phyloP scores from a whole-genome alignment of 2,888 invertebrate genomes.

The Xestobium rufovillosum region DNA sequence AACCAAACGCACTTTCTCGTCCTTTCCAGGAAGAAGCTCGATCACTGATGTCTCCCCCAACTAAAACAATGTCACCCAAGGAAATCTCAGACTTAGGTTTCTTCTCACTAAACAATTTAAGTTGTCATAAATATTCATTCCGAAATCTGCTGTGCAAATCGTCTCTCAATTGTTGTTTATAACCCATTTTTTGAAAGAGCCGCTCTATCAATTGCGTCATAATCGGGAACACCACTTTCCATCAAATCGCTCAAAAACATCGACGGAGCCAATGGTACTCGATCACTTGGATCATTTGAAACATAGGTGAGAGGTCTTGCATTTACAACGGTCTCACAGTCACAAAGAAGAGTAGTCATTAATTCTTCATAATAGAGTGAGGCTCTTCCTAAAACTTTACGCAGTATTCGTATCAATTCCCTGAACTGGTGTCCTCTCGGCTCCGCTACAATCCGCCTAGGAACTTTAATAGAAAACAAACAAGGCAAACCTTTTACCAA shows the following conservation, averaged over 20 bases:
- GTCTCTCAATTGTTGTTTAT: slow-evolving; percentile 19
- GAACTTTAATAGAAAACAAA: too few relatives aligned
- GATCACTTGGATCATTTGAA: slow-evolving; percentile 16
- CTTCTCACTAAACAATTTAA: too few relatives aligned
- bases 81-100: too few relatives aligned
- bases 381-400: slow-evolving; percentile 32
- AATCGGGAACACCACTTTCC: slow-evolving; percentile 19
- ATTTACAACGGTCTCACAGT: slow-evolving; percentile 35
- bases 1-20: too few relatives aligned
- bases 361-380: slow-evolving; percentile 27
- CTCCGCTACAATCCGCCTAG: too few relatives aligned
- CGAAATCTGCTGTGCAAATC: too few relatives aligned
- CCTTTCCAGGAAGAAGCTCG: too few relatives aligned
- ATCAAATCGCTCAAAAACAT: slow-evolving; percentile 24
- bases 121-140: slow-evolving; percentile 23
- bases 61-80: too few relatives aligned
- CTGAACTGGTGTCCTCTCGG: too few relatives aligned
- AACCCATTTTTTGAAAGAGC: slow-evolving; percentile 12
- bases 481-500: too few relatives aligned
- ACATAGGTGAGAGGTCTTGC: slow-evolving; percentile 25
- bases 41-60: too few relatives aligned
- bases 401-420: slow-evolving; percentile 34
- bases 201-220: slow-evolving; percentile 15
- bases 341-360: slow-evolving; percentile 21
- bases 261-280: slow-evolving; percentile 21